Conservation (phyloP, 2,797 vertebrate genomes). For the Anomalospiza imberbis region DNA sequence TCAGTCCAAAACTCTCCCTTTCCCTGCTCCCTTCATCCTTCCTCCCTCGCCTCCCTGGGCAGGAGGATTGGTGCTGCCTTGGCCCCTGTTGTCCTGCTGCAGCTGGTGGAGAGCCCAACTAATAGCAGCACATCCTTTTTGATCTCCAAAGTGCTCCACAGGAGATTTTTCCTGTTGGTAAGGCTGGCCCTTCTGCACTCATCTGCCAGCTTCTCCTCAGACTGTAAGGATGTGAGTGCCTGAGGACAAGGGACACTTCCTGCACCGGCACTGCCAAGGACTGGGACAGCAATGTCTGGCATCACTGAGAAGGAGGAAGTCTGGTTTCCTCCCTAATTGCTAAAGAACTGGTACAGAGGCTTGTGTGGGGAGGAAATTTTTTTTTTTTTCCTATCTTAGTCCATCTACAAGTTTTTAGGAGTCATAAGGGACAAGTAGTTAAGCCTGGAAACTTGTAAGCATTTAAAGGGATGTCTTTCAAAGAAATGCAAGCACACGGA, state of each 20-base stretch:
- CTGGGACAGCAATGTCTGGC: background rate
- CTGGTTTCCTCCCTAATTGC: conserved; percentile 72
- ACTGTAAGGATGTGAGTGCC: conserved; percentile 43
- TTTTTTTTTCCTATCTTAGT: background rate
- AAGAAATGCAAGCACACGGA: background rate
- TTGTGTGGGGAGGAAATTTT: background rate
- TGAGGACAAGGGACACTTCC: conserved; percentile 56
- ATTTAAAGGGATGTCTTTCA: background rate
- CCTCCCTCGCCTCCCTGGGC: background rate
- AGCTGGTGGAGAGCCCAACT: background rate
- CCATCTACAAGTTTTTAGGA: background rate
- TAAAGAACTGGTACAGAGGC: conserved; percentile 30
- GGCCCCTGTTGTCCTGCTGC: background rate
- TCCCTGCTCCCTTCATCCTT: background rate
- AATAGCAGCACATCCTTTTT: background rate
- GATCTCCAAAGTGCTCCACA: background rate
- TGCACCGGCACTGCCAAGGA: background rate
- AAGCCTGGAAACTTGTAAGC: background rate
- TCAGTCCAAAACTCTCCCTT: conserved; percentile 61
- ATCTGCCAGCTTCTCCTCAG: conserved; percentile 64
- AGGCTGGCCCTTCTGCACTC: conserved; percentile 21
- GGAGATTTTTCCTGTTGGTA: conserved; percentile 14
- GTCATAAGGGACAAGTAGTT: background rate
- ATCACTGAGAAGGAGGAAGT: conserved; percentile 64
- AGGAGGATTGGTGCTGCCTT: background rate